Base-by-base conservation (phyloP, 2,888 invertebrate genomes). In the Pseudococcus jackbeardsleyi region DNA sequence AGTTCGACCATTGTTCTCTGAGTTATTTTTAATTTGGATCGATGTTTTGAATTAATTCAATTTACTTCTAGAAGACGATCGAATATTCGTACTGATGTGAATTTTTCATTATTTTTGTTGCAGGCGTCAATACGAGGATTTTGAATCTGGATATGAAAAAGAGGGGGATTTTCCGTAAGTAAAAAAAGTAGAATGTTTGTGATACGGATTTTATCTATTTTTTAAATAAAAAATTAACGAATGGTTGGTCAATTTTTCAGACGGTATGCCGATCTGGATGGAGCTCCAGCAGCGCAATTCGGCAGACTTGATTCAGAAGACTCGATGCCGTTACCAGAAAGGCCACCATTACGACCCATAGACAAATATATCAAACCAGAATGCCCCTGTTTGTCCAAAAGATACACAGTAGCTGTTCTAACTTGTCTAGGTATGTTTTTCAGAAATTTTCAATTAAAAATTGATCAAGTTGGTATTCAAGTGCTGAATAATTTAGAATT, bases 351-450 rank as follows among this genome's bases (percentile, higher is more conserved):
- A 89, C 94, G 97, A 89, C 95, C 95, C 91, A 95, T 97, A 92
- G 97, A 97, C 92, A 96, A 96, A 92, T 97, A 97, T 92, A 93
- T 96, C 90, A 94, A 94, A 91, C 96, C 97, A 48, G 96, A 97
- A 92, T 95, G 95, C 91, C 97, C 97, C 0, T 97, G 97, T 91
- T 92, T 98, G 90, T 94, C 94, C 90, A 96, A 97, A 91, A 94
- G 98, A 90, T 97, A 95, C 92, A 97, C 97, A 17, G 95, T 97
- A 89, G 96, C 97, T 88, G 92, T 96, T 89, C 94, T 97, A 91
- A 96, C 97, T 22, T 97, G 97, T 91, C 91, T 96, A 91, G 97
- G 93, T 93, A 90, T 33, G 26, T 33, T 3, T 33, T 90, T 89
- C 9, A 12, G 22, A 39, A 11, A 46, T 39, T 77, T 82, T 42